phyloP scores from a whole-genome alignment of 2,888 invertebrate genomes.

The Allophyes oxyacanthae region DNA sequence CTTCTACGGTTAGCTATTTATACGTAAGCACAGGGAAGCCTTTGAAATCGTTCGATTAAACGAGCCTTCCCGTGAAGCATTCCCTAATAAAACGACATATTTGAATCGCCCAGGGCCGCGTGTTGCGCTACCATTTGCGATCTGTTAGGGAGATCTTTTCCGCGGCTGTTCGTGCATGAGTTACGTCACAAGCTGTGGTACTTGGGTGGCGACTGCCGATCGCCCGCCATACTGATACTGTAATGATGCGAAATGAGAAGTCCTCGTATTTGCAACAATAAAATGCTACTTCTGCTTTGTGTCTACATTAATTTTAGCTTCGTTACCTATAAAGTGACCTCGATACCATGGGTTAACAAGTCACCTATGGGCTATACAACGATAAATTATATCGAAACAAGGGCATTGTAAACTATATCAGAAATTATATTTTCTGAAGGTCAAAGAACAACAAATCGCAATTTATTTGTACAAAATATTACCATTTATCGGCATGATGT shows the following conservation, averaged over 20 bases:
- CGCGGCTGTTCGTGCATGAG: constrained; percentile 41
- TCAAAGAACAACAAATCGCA: constrained; percentile 8
- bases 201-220: constrained; percentile 53
- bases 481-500: constrained; percentile 18
- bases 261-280: constrained; percentile 46
- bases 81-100: constrained; percentile 40
- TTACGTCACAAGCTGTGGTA: constrained; percentile 56
- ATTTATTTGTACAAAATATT: constrained; percentile 20
- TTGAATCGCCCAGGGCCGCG: constrained; percentile 33
- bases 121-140: constrained; percentile 35
- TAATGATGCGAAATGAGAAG: constrained; percentile 59
- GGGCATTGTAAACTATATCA: constrained; percentile 20
- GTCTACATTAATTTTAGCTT: constrained; percentile 18
- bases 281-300: constrained; percentile 13
- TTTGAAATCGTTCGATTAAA: constrained; percentile 50
- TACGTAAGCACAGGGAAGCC: constrained; percentile 44
- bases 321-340: constrained; percentile 9
- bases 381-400: constrained; percentile 18
- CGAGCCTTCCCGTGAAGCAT: constrained; percentile 33
- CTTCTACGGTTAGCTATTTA: constrained; percentile 28
- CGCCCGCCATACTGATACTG: constrained; percentile 35
- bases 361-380: constrained; percentile 17
- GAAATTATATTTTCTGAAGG: constrained; percentile 36
- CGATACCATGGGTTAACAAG: constrained; percentile 16
- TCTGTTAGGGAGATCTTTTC: constrained; percentile 47